A percentile compares a stretch with the other conserved stretches of the same genome.
Conservation (phyloP, 2,113 vertebrate species). For the Dasyornis broadbenti region DNA sequence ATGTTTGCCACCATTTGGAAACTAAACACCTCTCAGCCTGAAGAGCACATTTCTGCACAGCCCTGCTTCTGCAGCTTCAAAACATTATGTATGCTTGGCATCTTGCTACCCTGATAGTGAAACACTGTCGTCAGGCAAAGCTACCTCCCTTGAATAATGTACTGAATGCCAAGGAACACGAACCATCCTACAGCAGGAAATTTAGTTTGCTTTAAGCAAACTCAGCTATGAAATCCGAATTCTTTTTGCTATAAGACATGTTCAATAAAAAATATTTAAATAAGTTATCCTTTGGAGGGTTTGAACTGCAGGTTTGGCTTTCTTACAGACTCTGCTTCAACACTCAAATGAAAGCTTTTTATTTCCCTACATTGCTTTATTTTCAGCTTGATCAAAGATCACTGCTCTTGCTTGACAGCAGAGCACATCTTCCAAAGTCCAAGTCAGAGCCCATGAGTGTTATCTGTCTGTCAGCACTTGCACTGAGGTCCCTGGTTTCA, state of each 20-base stretch:
- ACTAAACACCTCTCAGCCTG: neutral
- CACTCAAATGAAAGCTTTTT: neutral
- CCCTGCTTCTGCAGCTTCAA: neutral
- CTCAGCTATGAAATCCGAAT: neutral
- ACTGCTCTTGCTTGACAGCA: neutral
- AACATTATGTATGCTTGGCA: neutral
- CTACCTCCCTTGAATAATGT: neutral
- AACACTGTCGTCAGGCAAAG: neutral
- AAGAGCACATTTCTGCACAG: neutral
- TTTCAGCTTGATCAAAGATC: neutral
- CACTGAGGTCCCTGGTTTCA: neutral
- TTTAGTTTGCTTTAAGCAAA: neutral
- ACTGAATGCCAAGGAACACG: neutral
- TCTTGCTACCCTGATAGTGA: neutral
- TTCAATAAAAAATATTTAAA: neutral
- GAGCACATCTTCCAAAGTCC: neutral
- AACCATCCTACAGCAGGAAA: neutral
- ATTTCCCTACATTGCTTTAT: neutral
- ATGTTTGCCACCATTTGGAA: neutral
- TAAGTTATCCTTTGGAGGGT: neutral
- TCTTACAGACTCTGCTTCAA: neutral
- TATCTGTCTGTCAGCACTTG: neutral
- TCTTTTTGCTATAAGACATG: neutral
- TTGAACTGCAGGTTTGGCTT: neutral
- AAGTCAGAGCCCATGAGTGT: neutral